Conservation (phyloP, 2,113 vertebrate genomes). For the Psammodynastes pulverulentus region DNA sequence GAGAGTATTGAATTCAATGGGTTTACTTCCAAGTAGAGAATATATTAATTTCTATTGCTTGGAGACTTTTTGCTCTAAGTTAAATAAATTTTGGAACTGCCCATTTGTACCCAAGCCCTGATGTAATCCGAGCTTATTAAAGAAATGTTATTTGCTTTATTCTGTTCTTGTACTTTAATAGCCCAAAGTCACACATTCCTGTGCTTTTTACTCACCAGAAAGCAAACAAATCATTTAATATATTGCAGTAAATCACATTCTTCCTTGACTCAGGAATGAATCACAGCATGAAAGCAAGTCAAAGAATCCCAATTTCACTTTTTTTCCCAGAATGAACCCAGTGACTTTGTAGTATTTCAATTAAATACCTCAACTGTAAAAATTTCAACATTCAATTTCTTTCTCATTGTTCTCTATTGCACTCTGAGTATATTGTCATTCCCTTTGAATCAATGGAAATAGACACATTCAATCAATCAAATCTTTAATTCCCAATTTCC, state of each 20-base stretch:
- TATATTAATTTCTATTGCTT: neutral
- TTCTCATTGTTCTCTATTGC: neutral
- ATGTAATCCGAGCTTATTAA: neutral
- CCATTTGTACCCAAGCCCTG: neutral
- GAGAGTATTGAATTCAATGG: neutral
- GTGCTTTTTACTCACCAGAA: neutral
- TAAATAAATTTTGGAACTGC: neutral
- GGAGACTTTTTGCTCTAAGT: neutral
- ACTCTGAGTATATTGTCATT: neutral
- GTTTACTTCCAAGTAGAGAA: neutral
- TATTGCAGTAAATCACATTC: neutral
- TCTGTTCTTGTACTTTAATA: neutral
- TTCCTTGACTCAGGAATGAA: conserved; percentile 1
- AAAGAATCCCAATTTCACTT: neutral
- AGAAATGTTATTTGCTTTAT: neutral
- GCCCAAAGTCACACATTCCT: conserved; percentile 15
- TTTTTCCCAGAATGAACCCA: neutral
- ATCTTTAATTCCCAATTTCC: neutral
- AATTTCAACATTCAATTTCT: neutral
- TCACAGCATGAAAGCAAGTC: conserved; percentile 12
- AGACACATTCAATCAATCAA: neutral
- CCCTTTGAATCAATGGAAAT: neutral
- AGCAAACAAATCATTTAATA: neutral
- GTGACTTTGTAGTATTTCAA: neutral
- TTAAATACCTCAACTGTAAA: neutral